Evolutionary conservation across 2,113 vertebrate species (phyloP).

Genomic region (Sapajus apella): DNA sequence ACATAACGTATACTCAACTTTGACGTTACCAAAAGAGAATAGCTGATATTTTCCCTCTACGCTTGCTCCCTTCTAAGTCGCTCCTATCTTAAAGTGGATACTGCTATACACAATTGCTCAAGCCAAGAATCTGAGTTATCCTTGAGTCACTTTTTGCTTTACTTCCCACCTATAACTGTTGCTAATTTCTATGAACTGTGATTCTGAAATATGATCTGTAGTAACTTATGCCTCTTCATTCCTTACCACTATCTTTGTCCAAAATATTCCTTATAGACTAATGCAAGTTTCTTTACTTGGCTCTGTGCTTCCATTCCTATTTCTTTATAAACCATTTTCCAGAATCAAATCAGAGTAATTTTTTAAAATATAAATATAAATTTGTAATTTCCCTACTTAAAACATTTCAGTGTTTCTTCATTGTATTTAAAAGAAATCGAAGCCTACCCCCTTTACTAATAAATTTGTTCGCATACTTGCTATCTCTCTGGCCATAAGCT

Average conservation of each 20-base stretch:
- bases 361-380: neutral
- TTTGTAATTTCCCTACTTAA: neutral
- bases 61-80: neutral
- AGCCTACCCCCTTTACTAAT: neutral
- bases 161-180: neutral
- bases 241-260: neutral
- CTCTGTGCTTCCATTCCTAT: neutral
- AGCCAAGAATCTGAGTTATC: neutral
- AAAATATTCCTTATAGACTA: neutral
- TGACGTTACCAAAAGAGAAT: neutral
- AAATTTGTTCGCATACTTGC: neutral
- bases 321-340: neutral
- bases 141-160: neutral
- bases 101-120: fast-evolving
- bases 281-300: neutral
- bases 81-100: neutral
- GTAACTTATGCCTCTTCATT: neutral
- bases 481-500: neutral
- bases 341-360: neutral
- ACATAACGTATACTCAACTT: neutral
- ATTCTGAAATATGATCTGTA: neutral
- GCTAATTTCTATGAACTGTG: neutral
- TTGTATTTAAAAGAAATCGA: neutral
- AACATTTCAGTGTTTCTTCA: neutral
- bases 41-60: fast-evolving